Percentiles rank a stretch among this genome's conserved stretches.
Conservation (phyloP, 1,140 invertebrate species). For the Calosoma granatense region DNA sequence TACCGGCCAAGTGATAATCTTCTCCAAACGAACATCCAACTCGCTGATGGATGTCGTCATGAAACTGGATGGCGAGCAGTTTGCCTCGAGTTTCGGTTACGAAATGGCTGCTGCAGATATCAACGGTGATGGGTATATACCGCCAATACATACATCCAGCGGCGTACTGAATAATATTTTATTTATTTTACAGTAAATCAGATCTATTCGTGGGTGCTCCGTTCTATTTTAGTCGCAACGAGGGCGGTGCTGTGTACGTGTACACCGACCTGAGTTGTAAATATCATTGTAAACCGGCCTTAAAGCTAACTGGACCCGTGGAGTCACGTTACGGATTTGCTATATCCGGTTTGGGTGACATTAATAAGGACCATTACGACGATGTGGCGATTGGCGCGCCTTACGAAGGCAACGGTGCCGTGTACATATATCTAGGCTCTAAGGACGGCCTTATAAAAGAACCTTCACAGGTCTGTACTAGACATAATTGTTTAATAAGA, state of each 20-base stretch:
- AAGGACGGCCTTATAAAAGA: slow-evolving; percentile 58
- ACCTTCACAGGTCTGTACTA: slow-evolving; percentile 55
- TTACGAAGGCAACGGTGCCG: slow-evolving; percentile 68
- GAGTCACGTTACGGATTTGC: slow-evolving; percentile 82
- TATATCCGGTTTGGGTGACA: slow-evolving; percentile 74
- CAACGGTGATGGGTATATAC: slow-evolving; percentile 69
- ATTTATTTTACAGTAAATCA: slow-evolving; percentile 36
- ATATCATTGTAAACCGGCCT: slow-evolving; percentile 37
- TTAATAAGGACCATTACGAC: slow-evolving; percentile 83
- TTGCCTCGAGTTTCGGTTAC: slow-evolving; percentile 83
- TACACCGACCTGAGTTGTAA: slow-evolving; percentile 54
- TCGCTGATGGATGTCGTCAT: slow-evolving; percentile 50
- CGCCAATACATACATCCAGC: background rate
- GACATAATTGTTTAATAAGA: background rate
- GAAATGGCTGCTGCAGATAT: slow-evolving; percentile 73
- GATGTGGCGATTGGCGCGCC: slow-evolving; percentile 89
- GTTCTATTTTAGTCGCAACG: slow-evolving; percentile 71
- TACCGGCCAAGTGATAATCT: slow-evolving; percentile 77
- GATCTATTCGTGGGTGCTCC: slow-evolving; percentile 87
- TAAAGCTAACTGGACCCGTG: slow-evolving; percentile 55
- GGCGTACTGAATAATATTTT: slow-evolving; percentile 10
- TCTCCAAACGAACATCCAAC: slow-evolving; percentile 48
- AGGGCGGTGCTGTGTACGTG: slow-evolving; percentile 84
- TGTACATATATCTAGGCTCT: slow-evolving; percentile 82
- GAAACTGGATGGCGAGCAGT: slow-evolving; percentile 70